phyloP scores from a whole-genome alignment of 53 echinoderm and acorn worm genomes.

The Patiria pectinifera region DNA sequence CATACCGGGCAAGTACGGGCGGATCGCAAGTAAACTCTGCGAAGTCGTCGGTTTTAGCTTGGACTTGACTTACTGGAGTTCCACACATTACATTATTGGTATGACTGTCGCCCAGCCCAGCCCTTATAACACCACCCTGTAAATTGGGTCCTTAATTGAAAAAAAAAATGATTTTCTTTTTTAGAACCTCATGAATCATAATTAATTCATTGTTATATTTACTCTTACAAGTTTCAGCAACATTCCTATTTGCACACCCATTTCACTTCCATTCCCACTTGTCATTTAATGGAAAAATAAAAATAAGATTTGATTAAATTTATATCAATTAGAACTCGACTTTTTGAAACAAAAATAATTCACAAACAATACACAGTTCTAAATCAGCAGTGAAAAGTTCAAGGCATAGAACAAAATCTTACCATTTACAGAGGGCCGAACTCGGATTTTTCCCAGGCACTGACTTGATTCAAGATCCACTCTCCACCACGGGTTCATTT shows the following conservation, averaged over 20 bases:
- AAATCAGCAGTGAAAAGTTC: too few species aligned
- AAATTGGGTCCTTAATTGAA: neutral
- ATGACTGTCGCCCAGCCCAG: neutral
- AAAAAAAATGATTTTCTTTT: too few species aligned
- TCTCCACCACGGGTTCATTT: conserved; percentile 28
- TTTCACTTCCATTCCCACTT: too few species aligned
- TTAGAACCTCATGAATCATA: too few species aligned
- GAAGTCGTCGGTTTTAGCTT: neutral
- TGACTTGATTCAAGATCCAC: neutral
- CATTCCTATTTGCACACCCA: too few species aligned
- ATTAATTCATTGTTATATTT: too few species aligned
- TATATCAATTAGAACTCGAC: neutral
- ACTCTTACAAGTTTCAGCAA: too few species aligned
- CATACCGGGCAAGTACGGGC: neutral
- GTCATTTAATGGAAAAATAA: too few species aligned
- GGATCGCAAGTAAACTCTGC: neutral
- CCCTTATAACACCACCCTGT: neutral
- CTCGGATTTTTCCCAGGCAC: neutral
- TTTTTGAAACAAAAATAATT: neutral
- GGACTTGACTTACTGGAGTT: neutral
- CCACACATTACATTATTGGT: neutral
- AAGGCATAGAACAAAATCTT: neutral
- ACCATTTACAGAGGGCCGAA: neutral
- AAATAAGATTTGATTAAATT: too few species aligned
- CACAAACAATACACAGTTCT: neutral